Evolutionary conservation across 1,140 invertebrate genomes (phyloP).

Genomic region (Aphaenogaster rudis): DNA sequence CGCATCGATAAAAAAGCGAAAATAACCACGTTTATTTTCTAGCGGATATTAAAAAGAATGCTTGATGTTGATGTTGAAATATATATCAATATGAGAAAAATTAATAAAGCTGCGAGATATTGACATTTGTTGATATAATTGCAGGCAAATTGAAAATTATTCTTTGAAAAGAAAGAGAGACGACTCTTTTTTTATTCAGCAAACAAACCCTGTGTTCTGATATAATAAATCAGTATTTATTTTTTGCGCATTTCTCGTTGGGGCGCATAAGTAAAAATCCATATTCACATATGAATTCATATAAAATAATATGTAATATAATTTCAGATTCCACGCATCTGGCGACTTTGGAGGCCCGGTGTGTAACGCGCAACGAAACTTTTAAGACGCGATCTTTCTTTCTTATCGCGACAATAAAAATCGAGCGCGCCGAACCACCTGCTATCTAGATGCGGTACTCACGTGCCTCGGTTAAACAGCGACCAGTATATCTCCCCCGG

Average conservation of each 20-base stretch:
- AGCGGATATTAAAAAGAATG: background rate
- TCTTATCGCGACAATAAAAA: slow-evolving; percentile 46
- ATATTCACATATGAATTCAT: background rate
- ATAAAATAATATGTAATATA: background rate
- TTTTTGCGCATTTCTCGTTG: background rate
- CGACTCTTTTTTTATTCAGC: background rate
- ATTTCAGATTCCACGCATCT: background rate
- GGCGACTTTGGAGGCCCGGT: background rate
- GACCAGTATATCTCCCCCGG: slow-evolving; percentile 9
- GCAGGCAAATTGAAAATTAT: background rate
- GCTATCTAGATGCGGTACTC: slow-evolving; percentile 37
- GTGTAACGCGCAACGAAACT: background rate
- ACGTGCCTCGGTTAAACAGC: slow-evolving; percentile 43
- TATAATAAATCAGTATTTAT: background rate
- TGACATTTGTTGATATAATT: background rate
- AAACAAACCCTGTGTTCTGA: background rate
- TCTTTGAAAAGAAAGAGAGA: background rate
- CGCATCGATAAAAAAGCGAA: background rate
- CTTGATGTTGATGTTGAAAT: background rate
- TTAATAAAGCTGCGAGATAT: background rate
- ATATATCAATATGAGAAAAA: background rate
- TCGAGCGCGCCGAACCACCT: slow-evolving; percentile 14
- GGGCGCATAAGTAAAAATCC: background rate
- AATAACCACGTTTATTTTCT: background rate
- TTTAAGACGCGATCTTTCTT: slow-evolving; percentile 33